Evolutionary conservation across 2,113 vertebrate genomes (phyloP), one percentile per base, ranked within the genome.

Genomic region (Cavia porcellus): DNA sequence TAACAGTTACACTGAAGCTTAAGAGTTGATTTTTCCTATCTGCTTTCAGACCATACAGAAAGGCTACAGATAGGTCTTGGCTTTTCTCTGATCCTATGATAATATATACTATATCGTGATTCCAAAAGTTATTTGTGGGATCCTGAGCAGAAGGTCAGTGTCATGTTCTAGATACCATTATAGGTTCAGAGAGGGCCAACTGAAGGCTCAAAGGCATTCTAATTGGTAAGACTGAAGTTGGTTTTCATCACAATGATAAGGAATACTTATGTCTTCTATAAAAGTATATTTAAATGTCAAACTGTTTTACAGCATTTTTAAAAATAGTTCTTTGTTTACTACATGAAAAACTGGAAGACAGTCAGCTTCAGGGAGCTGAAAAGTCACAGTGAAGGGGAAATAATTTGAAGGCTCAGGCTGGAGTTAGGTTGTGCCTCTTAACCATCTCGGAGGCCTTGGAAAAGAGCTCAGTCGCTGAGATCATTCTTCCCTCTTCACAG

Each of bases 271-370:
- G 35, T 66, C 14, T 92, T 77, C 52, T 66, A 72, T 90, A 89
- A 88, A 93, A 86, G 93, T 85, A 85, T 79, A 96, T 83, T 57
- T 3, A 95, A 93, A 66, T 70, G 32, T 52, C 57, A 66, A 57
- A 9, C 83, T 52, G 20, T 86, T 72, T 83, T n/a, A 90, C 22
- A 94, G 30, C 22, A 70, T 74, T 52, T 84, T 75, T 55, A 75
- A 42, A 75, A 45, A 75, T 42, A 4, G 42, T 75, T 17, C 61
- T 80, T 82, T 38, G 15, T 62, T 86, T 72, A 61, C 38, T 59
- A 64, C 61, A 61, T 84, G 28, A 82, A 79, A 55, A n/a, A 77
- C 15, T 25, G 68, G 30, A 66, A n/a, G 28, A 72, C 6, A 7
- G 47, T 86, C 9, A 79, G 61, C 74, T 72, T 7, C 5, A 45